These are phyloP conservation scores for Lepeophtheirus nordmannii DNA, from an alignment of 2,888 invertebrate species.

Conservation along the genomic window DNA sequence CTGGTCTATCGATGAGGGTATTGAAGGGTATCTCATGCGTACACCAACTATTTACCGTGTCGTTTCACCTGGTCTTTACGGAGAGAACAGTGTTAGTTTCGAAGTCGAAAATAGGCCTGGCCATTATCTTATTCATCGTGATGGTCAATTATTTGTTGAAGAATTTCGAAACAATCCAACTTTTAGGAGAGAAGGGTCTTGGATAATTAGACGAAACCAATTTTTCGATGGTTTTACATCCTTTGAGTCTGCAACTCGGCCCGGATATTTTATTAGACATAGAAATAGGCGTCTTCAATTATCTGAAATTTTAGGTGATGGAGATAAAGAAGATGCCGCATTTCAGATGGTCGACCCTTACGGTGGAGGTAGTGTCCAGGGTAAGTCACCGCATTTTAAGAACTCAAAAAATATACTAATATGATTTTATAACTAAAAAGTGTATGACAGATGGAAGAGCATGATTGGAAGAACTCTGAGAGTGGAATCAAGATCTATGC, in stretches of 20 bases:
- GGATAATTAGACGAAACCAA: conserved; percentile 13
- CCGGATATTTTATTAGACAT: conserved; percentile 21
- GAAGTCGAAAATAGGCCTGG: conserved; percentile 14
- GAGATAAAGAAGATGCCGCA: conserved; percentile 22
- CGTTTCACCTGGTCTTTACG: conserved; percentile 15
- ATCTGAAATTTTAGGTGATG: background rate
- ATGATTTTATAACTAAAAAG: background rate
- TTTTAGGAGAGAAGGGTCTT: conserved; percentile 16
- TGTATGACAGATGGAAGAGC: conserved; percentile 2
- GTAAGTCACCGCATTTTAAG: background rate
- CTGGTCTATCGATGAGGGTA: conserved; percentile 24
- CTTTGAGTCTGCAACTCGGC: conserved; percentile 16
- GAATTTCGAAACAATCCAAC: background rate
- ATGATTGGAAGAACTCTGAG: conserved; percentile 12
- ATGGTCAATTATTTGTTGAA: conserved; percentile 17
- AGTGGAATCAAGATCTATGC: conserved; percentile 18
- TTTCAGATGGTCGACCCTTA: conserved; percentile 21
- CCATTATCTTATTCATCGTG: conserved; percentile 5
- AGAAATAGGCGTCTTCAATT: conserved; percentile 15
- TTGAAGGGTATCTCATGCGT: conserved; percentile 23
- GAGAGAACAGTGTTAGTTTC: conserved; percentile 8
- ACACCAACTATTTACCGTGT: conserved; percentile 12
- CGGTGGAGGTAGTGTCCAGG: background rate
- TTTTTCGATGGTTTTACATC: conserved; percentile 22
- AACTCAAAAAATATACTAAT: background rate